phyloP scores from a whole-genome alignment of 2,113 vertebrate species.

The Pelusios castaneus region DNA sequence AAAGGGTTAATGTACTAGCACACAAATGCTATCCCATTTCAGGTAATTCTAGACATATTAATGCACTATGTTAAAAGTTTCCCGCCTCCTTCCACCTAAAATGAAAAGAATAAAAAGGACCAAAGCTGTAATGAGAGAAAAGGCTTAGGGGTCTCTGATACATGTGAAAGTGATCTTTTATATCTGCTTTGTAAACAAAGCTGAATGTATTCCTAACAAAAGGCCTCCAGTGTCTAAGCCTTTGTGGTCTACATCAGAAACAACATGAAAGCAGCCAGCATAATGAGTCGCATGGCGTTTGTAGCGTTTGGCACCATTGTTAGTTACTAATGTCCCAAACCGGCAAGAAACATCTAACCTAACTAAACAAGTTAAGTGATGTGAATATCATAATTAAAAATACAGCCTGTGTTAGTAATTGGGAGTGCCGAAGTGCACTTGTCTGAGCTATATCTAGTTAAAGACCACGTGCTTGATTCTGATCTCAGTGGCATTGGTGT shows the following conservation, averaged over 20 bases:
- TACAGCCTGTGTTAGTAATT: not conserved
- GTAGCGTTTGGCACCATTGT: constrained; percentile 22
- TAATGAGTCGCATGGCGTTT: constrained; percentile 51
- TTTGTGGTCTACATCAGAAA: constrained; percentile 69
- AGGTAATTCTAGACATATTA: not conserved
- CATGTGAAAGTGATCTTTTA: constrained; percentile 48
- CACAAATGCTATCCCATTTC: not conserved
- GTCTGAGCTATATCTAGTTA: constrained; percentile 14
- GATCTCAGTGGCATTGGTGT: constrained; percentile 46
- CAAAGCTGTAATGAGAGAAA: not conserved
- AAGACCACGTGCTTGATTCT: constrained; percentile 17
- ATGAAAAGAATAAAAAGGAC: not conserved
- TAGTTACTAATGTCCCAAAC: constrained; percentile 26
- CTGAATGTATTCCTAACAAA: constrained; percentile 64
- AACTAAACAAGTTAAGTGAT: constrained; percentile 46
- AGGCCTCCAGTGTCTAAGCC: constrained; percentile 41
- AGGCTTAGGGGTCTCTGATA: constrained; percentile 20
- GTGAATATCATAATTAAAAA: constrained; percentile 57
- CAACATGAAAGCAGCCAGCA: constrained; percentile 47
- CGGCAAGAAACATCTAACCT: not conserved
- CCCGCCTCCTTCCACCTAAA: not conserved
- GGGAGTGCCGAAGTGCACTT: constrained; percentile 7
- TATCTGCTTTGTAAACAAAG: constrained; percentile 55
- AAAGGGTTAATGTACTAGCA: not conserved
- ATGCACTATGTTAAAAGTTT: not conserved